These are phyloP conservation scores for Lycaon pictus DNA, from an alignment of 2,113 vertebrate genomes.

Conservation along the genomic window DNA sequence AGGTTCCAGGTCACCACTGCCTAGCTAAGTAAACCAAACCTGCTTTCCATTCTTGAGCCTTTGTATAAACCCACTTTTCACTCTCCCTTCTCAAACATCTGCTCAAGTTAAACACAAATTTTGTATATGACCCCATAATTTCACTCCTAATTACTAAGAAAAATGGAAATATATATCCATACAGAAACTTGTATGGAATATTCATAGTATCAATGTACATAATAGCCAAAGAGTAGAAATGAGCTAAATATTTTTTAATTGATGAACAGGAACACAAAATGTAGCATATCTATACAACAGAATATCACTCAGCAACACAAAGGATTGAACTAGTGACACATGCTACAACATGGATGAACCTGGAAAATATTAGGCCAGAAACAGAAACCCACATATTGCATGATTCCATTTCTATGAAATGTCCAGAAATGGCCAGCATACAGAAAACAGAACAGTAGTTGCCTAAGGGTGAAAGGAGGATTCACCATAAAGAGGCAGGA, in stretches of 20 bases:
- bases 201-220: background rate
- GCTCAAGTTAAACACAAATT: conserved; percentile 39
- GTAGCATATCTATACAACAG: background rate
- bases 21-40: conserved; percentile 1
- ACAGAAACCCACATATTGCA: background rate
- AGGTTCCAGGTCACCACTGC: background rate
- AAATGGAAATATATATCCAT: background rate
- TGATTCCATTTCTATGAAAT: conserved; percentile 17
- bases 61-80: conserved; percentile 10
- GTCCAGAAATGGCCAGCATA: background rate
- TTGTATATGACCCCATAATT: background rate
- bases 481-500: background rate
- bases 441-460: background rate
- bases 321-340: background rate
- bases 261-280: background rate
- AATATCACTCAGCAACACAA: conserved; percentile 16
- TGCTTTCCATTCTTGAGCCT: background rate
- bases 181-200: background rate
- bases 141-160: background rate
- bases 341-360: background rate
- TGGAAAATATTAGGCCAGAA: background rate
- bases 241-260: background rate
- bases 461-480: background rate
- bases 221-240: background rate
- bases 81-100: conserved; percentile 5